Evolutionary conservation across 1,140 invertebrate genomes (phyloP).

Genomic region (Cydia fagiglandana): DNA sequence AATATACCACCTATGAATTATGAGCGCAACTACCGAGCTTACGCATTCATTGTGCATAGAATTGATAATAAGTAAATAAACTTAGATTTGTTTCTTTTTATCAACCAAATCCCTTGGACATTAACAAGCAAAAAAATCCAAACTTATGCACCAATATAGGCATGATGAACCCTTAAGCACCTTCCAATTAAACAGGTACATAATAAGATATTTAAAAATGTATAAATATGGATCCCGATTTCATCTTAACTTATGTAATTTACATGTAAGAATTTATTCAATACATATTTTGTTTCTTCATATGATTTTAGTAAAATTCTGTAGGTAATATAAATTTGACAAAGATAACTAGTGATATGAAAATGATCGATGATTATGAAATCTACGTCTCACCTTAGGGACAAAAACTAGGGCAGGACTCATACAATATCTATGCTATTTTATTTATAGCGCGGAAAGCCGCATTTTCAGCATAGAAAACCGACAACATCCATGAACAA

Average conservation of each 20-base stretch:
- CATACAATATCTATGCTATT: neutral
- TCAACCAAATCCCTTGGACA: neutral
- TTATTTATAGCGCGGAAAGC: neutral
- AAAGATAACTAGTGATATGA: constrained; percentile 33
- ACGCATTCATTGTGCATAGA: too few relatives aligned
- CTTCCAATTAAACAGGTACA: constrained; percentile 6
- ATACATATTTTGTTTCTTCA: constrained; percentile 22
- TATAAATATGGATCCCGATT: constrained; percentile 31
- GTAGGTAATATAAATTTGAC: constrained; percentile 23
- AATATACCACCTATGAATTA: too few relatives aligned
- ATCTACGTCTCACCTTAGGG: constrained; percentile 18
- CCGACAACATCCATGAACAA: neutral
- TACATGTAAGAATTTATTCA: constrained; percentile 2
- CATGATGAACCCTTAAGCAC: neutral
- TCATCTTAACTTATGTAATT: constrained; percentile 12
- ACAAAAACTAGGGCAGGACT: neutral
- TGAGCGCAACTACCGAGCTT: too few relatives aligned
- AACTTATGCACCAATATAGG: neutral
- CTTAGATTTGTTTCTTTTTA: constrained; percentile 7
- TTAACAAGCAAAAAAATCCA: neutral
- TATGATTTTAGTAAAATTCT: constrained; percentile 16
- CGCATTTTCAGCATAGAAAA: neutral
- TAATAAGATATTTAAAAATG: constrained; percentile 8
- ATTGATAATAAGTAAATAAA: neutral
- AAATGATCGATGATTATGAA: constrained; percentile 31